Base-by-base conservation (phyloP, 2,888 invertebrate genomes). In the Ophioninae sp. region DNA sequence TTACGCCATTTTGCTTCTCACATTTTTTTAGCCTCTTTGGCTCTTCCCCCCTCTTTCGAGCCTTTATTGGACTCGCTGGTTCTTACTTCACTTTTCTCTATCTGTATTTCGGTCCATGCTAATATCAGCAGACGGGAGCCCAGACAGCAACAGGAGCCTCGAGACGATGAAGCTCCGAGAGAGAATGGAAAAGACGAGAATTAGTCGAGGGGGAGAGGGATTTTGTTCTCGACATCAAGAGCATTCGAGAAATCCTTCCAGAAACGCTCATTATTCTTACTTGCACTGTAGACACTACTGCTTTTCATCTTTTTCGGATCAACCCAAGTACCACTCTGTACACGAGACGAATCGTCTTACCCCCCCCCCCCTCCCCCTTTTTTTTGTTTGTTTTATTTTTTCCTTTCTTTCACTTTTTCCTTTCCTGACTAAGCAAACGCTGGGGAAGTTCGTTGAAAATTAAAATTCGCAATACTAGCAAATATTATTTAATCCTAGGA, bases 231-330 rank as follows among this genome's bases (percentile, higher is more conserved):
- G 87, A 88, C 88, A 86, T 88, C 85, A 87, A 88, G 88, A 87
- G 87, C 87, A 86, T 89, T 88, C 86, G 85, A 87, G 88, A 89
- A 89, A 89, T 87, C 87, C 88, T 88, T 81, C 85, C 20, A 81
- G 84, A 81, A 87, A 87, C 88, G 88, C 89, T 90, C 89, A 90
- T 90, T 90, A 90, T 89, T 89, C 87, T 89, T 89, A 89, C 68
- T 88, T 87, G 86, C 86, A 84, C 82, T 87, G 87, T 85, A 86
- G 87, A 88, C 86, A 86, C 81, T 56, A 64, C 79, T 75, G 69
- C 78, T 79, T 76, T 61, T 37, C 74, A 44, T 68, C 67, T 68
- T 74, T 80, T 80, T 75, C 17, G 30, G 74, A 30, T 30, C 30
- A 59, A 21, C 37, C 57, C 37, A 39, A 50, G 23, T 68, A 64